Conservation (phyloP, 2,797 vertebrate species). For the Oreonectes daqikongensis region DNA sequence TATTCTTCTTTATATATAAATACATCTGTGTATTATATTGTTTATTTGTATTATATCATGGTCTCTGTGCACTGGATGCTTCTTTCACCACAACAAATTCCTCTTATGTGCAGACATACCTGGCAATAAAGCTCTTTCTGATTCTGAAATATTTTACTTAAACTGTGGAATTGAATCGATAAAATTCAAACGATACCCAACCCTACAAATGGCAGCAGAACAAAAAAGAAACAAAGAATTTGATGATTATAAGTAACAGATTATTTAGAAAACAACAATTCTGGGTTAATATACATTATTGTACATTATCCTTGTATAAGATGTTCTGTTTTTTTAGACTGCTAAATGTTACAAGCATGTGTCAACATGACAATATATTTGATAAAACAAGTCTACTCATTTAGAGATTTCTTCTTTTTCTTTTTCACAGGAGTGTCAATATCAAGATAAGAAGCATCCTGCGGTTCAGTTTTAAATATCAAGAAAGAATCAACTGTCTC, state of each 20-base stretch:
- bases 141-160: too few relatives aligned
- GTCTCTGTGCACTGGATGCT: too few relatives aligned
- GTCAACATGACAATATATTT: not conserved
- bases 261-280: not conserved
- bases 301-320: not conserved
- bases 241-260: not conserved
- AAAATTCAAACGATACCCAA: too few relatives aligned
- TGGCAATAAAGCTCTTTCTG: too few relatives aligned
- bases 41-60: too few relatives aligned
- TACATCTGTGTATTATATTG: too few relatives aligned
- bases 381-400: constrained; percentile 51
- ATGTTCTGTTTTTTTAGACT: not conserved
- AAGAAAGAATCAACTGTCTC: constrained; percentile 52
- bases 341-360: not conserved
- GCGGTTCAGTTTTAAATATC: constrained; percentile 50
- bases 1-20: too few relatives aligned
- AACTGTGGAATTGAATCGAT: too few relatives aligned
- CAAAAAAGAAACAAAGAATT: constrained; percentile 20
- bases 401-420: constrained; percentile 57
- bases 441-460: constrained; percentile 47
- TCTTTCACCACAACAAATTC: too few relatives aligned
- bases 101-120: too few relatives aligned
- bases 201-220: not conserved
- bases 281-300: not conserved
- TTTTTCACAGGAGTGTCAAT: constrained; percentile 57